Base-by-base conservation (phyloP, 2,113 vertebrate genomes). In the Cynopterus brachyotis region DNA sequence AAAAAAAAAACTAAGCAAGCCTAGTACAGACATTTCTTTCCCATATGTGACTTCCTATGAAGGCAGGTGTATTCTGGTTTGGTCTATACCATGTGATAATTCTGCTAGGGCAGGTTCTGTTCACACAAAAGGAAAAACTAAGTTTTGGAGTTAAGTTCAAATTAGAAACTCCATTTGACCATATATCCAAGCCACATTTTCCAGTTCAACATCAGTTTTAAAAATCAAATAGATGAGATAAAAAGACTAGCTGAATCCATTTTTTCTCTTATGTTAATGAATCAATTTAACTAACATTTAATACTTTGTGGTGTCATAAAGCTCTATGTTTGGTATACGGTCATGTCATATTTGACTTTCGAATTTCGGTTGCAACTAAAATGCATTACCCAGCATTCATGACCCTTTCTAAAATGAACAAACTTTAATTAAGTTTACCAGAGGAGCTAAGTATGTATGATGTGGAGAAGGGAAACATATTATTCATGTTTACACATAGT, bases 371-470 rank as follows among this genome's bases (percentile, higher is more conserved):
- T 87, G 91, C 47, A 92, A 92, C 0, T 55, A 83, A 96, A 95
- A 81, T 66, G 9, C 12, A 80, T 45, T 90, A 79, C 28, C 37
- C 15, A 67, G 17, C 15, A 6, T 79, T 83, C 35, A 73, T 50
- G 9, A 76, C 78, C 11, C 87, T 84, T 91, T 75, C 15, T 92
- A 91, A 67, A 26, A 89, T 47, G 16, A 89, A 55, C 8, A 76
- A 79, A 83, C 67, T 45, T 96, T 93, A 80, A 96, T 79, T 83
- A 87, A 95, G 5, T 81, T 87, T 92, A 84, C 76, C 76, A 55
- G 89, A 82, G 47, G 17, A 19, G 28, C 13, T 89, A 82, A 70
- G 5, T 67, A 66, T 47, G 6, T 22, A 37, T 60, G 45, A 32
- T 37, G 4, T 30, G 37, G 20, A 50, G 28, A 40, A 91, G n/a